These are phyloP conservation scores for Euclidia mi DNA, from an alignment of 2,888 invertebrate species.

Conservation along the genomic window DNA sequence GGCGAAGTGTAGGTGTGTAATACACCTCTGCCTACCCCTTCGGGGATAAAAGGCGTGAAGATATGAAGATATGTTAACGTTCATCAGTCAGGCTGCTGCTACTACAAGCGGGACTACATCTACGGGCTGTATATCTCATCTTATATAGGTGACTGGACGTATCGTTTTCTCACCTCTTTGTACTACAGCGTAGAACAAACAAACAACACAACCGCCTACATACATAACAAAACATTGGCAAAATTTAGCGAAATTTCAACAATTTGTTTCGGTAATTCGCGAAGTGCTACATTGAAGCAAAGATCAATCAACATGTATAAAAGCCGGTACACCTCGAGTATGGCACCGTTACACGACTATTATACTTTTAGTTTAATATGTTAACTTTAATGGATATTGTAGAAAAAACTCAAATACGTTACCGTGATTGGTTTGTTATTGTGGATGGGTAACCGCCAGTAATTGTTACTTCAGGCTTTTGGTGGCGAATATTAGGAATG, in stretches of 20 bases:
- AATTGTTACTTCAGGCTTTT: not conserved
- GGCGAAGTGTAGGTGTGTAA: too few species aligned
- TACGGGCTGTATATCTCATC: too few species aligned
- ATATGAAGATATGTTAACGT: too few species aligned
- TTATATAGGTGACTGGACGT: too few species aligned
- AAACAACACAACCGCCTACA: constrained; percentile 3
- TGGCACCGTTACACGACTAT: constrained; percentile 44
- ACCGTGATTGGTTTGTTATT: constrained; percentile 31
- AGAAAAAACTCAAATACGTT: constrained; percentile 40
- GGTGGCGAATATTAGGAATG: too few species aligned
- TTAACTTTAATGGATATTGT: constrained; percentile 39
- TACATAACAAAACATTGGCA: constrained; percentile 21
- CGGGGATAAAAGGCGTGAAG: too few species aligned
- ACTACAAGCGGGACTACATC: too few species aligned
- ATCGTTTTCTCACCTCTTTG: too few species aligned
- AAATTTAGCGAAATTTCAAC: constrained; percentile 40
- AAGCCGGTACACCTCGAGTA: constrained; percentile 26
- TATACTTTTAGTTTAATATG: constrained; percentile 36
- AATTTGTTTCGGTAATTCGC: constrained; percentile 54
- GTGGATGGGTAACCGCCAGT: not conserved
- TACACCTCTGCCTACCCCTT: too few species aligned
- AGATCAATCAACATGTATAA: constrained; percentile 46
- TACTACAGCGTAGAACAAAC: too few species aligned
- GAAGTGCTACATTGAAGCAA: constrained; percentile 42
- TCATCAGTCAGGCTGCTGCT: too few species aligned